phyloP scores from a whole-genome alignment of 2,113 vertebrate species.

The Pholis gunnellus region DNA sequence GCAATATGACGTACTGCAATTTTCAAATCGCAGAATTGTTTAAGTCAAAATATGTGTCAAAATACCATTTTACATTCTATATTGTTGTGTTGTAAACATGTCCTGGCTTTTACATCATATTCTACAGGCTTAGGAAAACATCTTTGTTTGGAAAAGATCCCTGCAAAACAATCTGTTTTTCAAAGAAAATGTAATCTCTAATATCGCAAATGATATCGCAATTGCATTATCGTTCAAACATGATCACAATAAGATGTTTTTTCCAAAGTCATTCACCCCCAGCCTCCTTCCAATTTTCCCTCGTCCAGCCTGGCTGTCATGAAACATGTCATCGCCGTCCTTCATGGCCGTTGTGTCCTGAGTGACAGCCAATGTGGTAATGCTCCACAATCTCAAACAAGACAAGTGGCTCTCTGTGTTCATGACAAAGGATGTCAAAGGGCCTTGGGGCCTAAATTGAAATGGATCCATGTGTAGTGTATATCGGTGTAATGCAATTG shows the following conservation, averaged over 20 bases:
- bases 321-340: conserved; percentile 27
- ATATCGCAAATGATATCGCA: too few relatives aligned
- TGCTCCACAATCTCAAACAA: conserved; percentile 23
- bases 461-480: conserved; percentile 42
- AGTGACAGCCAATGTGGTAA: conserved; percentile 53
- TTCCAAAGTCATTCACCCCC: neutral
- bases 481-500: conserved; percentile 23
- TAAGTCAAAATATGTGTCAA: too few relatives aligned
- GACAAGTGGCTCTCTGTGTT: conserved; percentile 52
- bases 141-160: too few relatives aligned
- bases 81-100: neutral
- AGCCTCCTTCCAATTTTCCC: conserved; percentile 19
- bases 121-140: neutral
- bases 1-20: too few relatives aligned
- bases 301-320: neutral
- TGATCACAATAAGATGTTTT: neutral
- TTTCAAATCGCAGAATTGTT: too few relatives aligned
- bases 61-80: neutral
- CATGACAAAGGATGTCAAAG: conserved; percentile 45
- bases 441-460: conserved; percentile 53
- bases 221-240: neutral
- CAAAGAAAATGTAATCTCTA: too few relatives aligned
- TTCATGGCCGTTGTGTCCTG: conserved; percentile 49
- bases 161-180: too few relatives aligned
- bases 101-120: neutral